Base-by-base conservation (phyloP, 2,888 invertebrate genomes). In the Hypsopygia costalis region DNA sequence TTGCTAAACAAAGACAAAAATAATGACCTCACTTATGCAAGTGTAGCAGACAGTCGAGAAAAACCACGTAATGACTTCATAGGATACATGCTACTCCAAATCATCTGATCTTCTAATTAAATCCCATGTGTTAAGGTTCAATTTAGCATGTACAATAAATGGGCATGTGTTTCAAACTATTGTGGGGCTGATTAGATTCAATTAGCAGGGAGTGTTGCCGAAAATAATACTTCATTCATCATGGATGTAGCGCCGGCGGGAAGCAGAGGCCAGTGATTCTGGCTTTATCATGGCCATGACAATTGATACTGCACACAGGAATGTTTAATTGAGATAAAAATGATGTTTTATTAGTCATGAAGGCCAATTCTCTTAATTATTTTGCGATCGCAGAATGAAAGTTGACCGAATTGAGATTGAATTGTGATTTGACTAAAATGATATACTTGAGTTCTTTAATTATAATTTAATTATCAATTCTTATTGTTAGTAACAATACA, bases 191-290 rank as follows among this genome's bases (percentile, higher is more conserved):
- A 81, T 81, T 81, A 81, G 70, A 45, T 60, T 71, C 75, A 83
- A 82, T 83, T 81, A 81, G 68, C 57, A 60, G 58, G 52, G 67
- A 57, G 62, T 67, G 56, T 59, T 64, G 65, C 52, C 55, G 46
- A 70, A 77, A 72, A 71, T 75, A 69, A 69, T 73, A 70, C 60
- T 63, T 56, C 51, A 70, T 65, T 67, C 43, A 62, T 59, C 46
- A 59, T 52, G 55, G 44, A 52, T 41, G 45, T 41, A n/a, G 21
- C 49, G 31, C 46, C 41, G 44, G 40, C 43, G 36, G 58, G 57
- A 64, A 64, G 58, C 48, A 53, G 51, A 62, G 53, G 56, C 59
- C 58, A 62, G 55, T 58, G 59, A 62, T 62, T 62, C 51, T 41
- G 42, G 46, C 41, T 40, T 65, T 74, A 69, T 69, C 62, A 63